Conservation (phyloP, 2,113 vertebrate species). For the Erythrolamprus reginae region DNA sequence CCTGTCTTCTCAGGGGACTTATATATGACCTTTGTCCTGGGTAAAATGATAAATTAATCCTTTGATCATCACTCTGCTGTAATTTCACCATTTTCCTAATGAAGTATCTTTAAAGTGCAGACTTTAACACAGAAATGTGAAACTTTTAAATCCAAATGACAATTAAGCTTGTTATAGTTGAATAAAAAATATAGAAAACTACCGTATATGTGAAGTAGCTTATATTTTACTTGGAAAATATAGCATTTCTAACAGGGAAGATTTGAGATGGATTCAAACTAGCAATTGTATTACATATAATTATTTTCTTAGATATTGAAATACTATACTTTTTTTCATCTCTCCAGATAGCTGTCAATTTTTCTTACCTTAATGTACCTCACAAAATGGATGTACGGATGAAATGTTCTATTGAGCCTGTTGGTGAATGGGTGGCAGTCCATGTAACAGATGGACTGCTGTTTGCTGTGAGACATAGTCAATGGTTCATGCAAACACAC, state of each 20-base stretch:
- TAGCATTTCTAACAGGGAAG: neutral
- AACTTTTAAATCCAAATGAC: neutral
- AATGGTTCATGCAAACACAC: neutral
- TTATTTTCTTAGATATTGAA: neutral
- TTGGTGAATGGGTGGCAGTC: neutral
- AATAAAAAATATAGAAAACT: slow-evolving; percentile 11
- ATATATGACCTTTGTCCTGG: neutral
- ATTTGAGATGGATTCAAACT: neutral
- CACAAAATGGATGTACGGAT: neutral
- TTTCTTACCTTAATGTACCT: neutral
- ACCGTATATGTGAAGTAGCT: neutral
- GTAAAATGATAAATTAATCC: neutral
- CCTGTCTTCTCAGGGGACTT: neutral
- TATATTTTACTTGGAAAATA: neutral
- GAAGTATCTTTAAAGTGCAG: slow-evolving; percentile 1
- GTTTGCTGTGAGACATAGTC: neutral
- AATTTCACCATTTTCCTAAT: slow-evolving; percentile 24
- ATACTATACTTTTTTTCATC: neutral
- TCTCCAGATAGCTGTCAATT: neutral
- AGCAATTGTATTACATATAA: neutral
- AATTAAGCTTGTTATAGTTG: neutral
- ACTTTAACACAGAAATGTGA: neutral
- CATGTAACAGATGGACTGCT: neutral
- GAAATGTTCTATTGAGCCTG: neutral
- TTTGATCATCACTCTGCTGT: neutral